A percentile compares a stretch with the other conserved stretches of the same genome.
These are phyloP conservation scores for Siderastrea radians DNA, from an alignment of 92 coral and sea anemone genomes.

Conservation along the genomic window DNA sequence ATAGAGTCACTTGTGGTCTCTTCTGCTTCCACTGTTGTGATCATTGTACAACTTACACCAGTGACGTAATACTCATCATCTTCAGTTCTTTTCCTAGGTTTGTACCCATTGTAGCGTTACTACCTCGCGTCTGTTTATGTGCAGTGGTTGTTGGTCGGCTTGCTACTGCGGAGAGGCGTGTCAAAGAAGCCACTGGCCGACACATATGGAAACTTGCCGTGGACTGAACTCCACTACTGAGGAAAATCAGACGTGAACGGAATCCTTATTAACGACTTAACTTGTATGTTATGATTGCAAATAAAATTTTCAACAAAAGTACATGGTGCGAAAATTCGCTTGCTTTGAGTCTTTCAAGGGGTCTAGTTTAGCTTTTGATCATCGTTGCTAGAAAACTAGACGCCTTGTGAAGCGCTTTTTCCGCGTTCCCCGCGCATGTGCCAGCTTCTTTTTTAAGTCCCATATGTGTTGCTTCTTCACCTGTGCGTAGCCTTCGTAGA, in stretches of 20 bases:
- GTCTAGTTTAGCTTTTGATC: too few species aligned
- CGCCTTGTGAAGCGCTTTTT: too few species aligned
- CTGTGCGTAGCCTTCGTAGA: too few species aligned
- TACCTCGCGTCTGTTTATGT: conserved; percentile 1
- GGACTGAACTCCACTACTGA: not conserved
- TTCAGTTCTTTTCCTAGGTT: not conserved
- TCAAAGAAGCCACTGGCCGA: conserved; percentile 32
- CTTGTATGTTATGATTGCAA: not conserved
- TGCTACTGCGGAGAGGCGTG: conserved; percentile 39
- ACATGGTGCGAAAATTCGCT: too few species aligned
- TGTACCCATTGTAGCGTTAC: conserved; percentile 11
- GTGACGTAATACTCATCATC: not conserved
- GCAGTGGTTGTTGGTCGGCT: conserved; percentile 43
- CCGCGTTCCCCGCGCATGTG: too few species aligned
- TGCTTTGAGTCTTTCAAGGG: too few species aligned
- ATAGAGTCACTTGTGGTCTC: not conserved
- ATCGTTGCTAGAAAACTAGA: too few species aligned
- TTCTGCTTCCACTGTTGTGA: not conserved
- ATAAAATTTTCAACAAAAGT: not conserved
- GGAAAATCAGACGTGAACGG: not conserved
- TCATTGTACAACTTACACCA: not conserved
- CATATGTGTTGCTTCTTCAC: too few species aligned
- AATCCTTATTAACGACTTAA: not conserved
- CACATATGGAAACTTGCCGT: conserved; percentile 15
- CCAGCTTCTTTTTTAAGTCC: too few species aligned